Evolutionary conservation across 1,140 invertebrate species (phyloP), one percentile per base, ranked within the genome.

Genomic region (Neodiprion virginianus): DNA sequence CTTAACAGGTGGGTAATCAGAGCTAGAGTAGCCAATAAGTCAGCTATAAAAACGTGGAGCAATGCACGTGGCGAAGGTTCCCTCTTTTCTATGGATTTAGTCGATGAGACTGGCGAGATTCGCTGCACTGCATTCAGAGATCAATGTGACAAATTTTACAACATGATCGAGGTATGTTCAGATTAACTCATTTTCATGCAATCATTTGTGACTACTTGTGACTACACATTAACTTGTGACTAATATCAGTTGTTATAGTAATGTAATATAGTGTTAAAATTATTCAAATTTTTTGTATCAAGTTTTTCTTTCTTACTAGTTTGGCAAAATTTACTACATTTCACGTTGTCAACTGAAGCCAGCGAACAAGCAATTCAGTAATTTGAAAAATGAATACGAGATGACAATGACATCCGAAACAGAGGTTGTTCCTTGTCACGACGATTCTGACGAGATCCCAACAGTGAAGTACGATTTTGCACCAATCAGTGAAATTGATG

Each of bases 101-200:
- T 96, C 71, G 99, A 99, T 89, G 96, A 98, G 79, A 95, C 92
- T 80, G 97, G 97, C 10, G 97, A 99, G 88, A 99, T 99, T 74
- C 89, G 96, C 74, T 95, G 95, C n/a, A 98, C 97, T 1, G 97
- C 93, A 9, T 99, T 99, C 83, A 96, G 93, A 82, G 95, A 96
- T 75, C 90, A 94, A 79, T 95, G 94, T 77, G 97, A 99, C 81
- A 96, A 96, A 84, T 99, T 93, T 85, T 98, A 93, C 84, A 93
- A 98, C 82, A 91, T 97, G 85, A 91, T 99, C 76, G 93, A 99
- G 90, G 93, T 97, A 84, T 89, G 86, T 79, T 71, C 71, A 68
- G 17, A 74, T 23, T 74, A 53, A 48, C 80, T 69, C 72, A 69
- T 79, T 53, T 73, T 73, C 74, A 61, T 11, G 10, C 53, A 69